Base-by-base conservation (phyloP, 2,888 invertebrate species). In the Drosophila subsilvestris region DNA sequence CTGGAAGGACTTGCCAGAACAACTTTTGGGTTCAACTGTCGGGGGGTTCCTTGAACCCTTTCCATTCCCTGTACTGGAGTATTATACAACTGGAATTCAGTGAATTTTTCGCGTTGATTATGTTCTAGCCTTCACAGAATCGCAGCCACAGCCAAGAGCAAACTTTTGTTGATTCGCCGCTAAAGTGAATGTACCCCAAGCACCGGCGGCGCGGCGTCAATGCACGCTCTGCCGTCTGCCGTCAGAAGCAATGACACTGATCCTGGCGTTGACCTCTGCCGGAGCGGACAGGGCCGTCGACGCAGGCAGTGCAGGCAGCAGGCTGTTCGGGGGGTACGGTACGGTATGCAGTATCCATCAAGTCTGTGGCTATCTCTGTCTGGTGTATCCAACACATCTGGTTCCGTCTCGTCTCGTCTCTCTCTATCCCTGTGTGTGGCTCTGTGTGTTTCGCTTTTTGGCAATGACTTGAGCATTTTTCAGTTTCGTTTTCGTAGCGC, bases 181-280 rank as follows among this genome's bases (percentile, higher is more conserved):
- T 51, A 45, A 82, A 82, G 79, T 85, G 85, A 85, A 85, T 62
- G 81, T 76, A 80, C 81, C 72, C 63, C 63, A 42, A 55, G 44
- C 48, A 37, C 68, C 44, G 80, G 32, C 57, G 68, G 37, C 49
- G 27, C 49, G 70, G 56, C 74, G 74, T 84, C 82, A 83, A 83
- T 80, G 82, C 73, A 58, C 66, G 66, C 50, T 56, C 55, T 55
- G 71, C 51, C 59, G 25, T 22, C 50, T 18, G 37, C 42, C 53
- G 54, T 60, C 59, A 78, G 76, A 84, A 86, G 80, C 84, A 85
- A 85, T 85, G 85, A 82, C 85, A 85, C 86, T 85, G 85, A 85
- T 85, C 85, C 85, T 85, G 86, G 70, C 85, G 85, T 85, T 85
- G 85, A 85, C 86, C 85, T 82, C 86, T 82, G 80, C 50, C 66